Evolutionary conservation across 2,888 invertebrate genomes (phyloP).

Genomic region (Suillia variegata): DNA sequence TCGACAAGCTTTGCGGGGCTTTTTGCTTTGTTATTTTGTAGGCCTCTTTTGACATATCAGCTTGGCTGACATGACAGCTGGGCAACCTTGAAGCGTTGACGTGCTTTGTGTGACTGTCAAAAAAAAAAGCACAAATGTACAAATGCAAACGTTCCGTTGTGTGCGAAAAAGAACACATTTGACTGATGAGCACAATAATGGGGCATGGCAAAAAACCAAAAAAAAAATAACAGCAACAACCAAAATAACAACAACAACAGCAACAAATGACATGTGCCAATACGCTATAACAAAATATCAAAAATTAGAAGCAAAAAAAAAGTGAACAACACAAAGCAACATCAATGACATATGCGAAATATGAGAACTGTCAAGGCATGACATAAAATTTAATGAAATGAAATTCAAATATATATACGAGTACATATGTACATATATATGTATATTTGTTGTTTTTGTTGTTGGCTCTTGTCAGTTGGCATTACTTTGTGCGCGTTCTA

Average conservation of each 20-base stretch:
- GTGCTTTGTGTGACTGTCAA: slow-evolving; percentile 33
- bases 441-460: no score
- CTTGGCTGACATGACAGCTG: no score
- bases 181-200: slow-evolving; percentile 8
- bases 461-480: not conserved
- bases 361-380: slow-evolving; percentile 24
- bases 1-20: no score
- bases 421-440: no score
- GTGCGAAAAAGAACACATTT: not conserved
- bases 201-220: no score
- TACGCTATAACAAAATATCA: not conserved
- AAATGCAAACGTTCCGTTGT: no score
- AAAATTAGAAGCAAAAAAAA: slow-evolving; percentile 11
- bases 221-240: no score
- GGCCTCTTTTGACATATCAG: no score
- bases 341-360: slow-evolving; percentile 14
- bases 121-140: no score
- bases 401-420: slow-evolving; percentile 20
- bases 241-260: no score
- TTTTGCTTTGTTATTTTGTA: no score
- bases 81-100: slow-evolving; percentile 36
- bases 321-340: slow-evolving; percentile 8
- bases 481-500: not conserved
- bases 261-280: not conserved
- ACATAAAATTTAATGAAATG: slow-evolving; percentile 25